These are phyloP conservation scores for Venusia cambrica DNA, from an alignment of 2,888 invertebrate genomes.

Conservation along the genomic window DNA sequence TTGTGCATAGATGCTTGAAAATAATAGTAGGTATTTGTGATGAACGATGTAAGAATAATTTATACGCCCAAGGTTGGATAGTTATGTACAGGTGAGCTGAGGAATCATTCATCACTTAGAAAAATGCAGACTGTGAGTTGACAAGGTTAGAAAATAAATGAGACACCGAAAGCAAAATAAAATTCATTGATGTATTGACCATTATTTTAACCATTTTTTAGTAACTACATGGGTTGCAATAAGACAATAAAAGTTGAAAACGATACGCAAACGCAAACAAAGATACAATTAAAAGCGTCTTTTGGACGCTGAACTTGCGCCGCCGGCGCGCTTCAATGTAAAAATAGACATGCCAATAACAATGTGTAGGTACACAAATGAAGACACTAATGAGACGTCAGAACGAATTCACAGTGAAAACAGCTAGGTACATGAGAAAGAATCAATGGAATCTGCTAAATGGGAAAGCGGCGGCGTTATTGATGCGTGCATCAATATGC, in stretches of 20 bases:
- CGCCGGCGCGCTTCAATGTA: slow-evolving; percentile 40
- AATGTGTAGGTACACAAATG: slow-evolving; percentile 51
- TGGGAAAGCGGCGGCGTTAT: slow-evolving; percentile 26
- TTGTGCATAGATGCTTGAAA: too few relatives aligned
- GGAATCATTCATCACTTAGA: slow-evolving; percentile 23
- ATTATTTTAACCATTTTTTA: slow-evolving; percentile 4
- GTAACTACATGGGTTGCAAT: slow-evolving; percentile 2
- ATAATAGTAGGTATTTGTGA: too few relatives aligned
- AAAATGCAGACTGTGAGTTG: slow-evolving; percentile 18
- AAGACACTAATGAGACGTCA: slow-evolving; percentile 64
- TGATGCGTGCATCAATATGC: slow-evolving; percentile 22
- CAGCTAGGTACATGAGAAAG: slow-evolving; percentile 41
- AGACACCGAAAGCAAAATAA: slow-evolving; percentile 14
- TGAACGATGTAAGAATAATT: slow-evolving; percentile 16
- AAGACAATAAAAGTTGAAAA: slow-evolving; percentile 4
- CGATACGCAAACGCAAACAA: slow-evolving; percentile 9
- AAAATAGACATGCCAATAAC: slow-evolving; percentile 62
- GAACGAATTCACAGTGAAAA: slow-evolving; percentile 52
- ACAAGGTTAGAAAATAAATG: slow-evolving; percentile 20
- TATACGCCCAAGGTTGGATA: slow-evolving; percentile 13
- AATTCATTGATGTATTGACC: slow-evolving; percentile 2
- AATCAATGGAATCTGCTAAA: slow-evolving; percentile 35
- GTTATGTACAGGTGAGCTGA: slow-evolving; percentile 16
- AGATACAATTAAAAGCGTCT: slow-evolving; percentile 36
- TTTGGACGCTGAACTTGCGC: slow-evolving; percentile 34